Conservation (phyloP, 2,113 vertebrate species). For the Halcyon malimbica region DNA sequence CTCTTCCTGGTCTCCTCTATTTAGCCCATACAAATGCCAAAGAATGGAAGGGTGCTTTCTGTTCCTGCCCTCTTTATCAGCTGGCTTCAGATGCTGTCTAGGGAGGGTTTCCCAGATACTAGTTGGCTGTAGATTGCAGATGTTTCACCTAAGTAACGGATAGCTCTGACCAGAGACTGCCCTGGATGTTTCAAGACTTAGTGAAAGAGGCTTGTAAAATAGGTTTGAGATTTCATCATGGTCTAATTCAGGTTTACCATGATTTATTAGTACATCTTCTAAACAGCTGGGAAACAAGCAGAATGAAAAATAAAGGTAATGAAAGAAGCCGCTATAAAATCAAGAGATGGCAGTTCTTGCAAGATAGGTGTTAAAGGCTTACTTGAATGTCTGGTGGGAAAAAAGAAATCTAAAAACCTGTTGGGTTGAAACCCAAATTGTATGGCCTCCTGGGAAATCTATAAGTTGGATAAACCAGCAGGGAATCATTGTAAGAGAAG, state of each 20-base stretch:
- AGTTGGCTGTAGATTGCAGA: neutral
- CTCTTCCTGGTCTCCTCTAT: neutral
- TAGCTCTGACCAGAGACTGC: neutral
- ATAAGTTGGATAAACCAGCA: neutral
- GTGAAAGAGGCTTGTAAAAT: neutral
- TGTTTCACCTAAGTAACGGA: neutral
- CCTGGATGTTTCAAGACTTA: neutral
- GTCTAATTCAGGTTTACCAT: neutral
- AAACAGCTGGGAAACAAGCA: neutral
- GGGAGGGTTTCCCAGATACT: neutral
- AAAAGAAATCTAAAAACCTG: neutral
- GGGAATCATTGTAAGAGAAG: neutral
- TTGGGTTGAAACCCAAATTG: neutral
- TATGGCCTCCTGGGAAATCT: neutral
- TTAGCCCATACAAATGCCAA: neutral
- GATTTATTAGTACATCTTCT: neutral
- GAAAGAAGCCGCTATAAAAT: neutral
- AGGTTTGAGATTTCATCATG: neutral
- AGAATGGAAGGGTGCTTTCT: rapidly evolving
- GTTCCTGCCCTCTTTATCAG: neutral
- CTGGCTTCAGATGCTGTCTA: neutral
- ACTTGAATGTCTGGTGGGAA: neutral
- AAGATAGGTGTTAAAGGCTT: neutral
- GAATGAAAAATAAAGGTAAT: neutral
- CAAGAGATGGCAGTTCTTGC: neutral